These are phyloP conservation scores for Ptilonorhynchus violaceus DNA, from an alignment of 2,113 vertebrate genomes.

Conservation along the genomic window DNA sequence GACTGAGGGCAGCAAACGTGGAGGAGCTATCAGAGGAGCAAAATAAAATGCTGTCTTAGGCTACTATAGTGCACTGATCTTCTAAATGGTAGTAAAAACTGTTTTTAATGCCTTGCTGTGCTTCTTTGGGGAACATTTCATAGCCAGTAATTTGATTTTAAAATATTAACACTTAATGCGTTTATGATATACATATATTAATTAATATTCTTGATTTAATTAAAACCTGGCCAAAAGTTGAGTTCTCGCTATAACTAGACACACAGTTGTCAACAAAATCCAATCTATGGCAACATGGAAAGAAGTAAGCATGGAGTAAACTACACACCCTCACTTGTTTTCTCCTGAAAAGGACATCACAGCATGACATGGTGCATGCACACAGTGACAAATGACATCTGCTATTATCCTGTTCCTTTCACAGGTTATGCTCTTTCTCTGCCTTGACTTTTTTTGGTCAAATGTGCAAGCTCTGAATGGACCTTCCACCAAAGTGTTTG, in stretches of 20 bases:
- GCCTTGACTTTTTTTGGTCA: background rate
- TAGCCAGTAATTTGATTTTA: background rate
- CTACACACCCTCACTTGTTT: background rate
- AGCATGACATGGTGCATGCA: rapidly evolving
- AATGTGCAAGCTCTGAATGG: background rate
- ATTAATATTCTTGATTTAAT: background rate
- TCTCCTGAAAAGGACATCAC: background rate
- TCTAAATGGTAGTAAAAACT: background rate
- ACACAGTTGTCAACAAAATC: background rate
- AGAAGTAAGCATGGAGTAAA: background rate
- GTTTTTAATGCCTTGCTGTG: background rate
- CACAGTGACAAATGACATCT: background rate
- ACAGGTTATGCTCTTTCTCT: background rate
- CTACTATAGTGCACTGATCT: background rate
- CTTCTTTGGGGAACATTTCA: background rate
- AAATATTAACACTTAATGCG: background rate
- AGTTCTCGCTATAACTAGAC: background rate
- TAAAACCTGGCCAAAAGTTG: background rate
- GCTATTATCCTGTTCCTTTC: background rate
- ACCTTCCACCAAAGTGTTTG: background rate
- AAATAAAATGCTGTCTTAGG: background rate
- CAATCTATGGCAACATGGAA: background rate
- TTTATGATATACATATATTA: background rate
- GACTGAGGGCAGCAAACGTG: background rate
- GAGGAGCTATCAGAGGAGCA: background rate